phyloP scores from a whole-genome alignment of 2,797 vertebrate genomes.

The Clamator glandarius region DNA sequence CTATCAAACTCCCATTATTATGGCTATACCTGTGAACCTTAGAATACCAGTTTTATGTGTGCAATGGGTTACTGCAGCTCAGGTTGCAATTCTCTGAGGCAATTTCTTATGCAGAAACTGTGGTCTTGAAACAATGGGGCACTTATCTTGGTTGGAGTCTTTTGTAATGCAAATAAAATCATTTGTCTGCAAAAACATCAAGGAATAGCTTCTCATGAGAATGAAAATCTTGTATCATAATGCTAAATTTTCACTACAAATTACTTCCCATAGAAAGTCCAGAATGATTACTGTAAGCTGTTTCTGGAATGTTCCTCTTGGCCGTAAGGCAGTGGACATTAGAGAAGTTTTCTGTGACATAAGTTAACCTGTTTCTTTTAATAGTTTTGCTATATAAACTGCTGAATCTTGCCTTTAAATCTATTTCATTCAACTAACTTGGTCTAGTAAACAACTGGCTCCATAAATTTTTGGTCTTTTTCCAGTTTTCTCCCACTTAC shows the following conservation, averaged over 20 bases:
- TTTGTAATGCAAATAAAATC: neutral
- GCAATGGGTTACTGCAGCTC: neutral
- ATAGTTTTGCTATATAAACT: neutral
- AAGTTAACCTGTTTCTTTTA: neutral
- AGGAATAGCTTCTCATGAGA: neutral
- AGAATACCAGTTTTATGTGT: neutral
- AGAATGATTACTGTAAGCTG: neutral
- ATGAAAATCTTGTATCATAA: neutral
- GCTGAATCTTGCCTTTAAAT: neutral
- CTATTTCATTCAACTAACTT: neutral
- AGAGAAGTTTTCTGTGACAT: neutral
- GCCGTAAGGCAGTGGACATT: neutral
- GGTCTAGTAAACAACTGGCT: neutral
- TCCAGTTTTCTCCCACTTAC: neutral
- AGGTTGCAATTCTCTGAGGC: neutral
- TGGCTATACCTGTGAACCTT: neutral
- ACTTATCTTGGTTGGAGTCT: neutral
- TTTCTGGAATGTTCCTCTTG: neutral
- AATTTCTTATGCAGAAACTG: neutral
- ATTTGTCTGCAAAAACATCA: neutral
- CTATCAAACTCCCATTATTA: neutral
- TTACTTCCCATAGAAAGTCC: neutral
- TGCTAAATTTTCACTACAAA: neutral
- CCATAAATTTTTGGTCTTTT: neutral
- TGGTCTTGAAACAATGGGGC: neutral